A percentile compares a stretch with the other conserved stretches of the same genome.
phyloP scores from a whole-genome alignment of 2,113 vertebrate species.

The Myotis davidii region DNA sequence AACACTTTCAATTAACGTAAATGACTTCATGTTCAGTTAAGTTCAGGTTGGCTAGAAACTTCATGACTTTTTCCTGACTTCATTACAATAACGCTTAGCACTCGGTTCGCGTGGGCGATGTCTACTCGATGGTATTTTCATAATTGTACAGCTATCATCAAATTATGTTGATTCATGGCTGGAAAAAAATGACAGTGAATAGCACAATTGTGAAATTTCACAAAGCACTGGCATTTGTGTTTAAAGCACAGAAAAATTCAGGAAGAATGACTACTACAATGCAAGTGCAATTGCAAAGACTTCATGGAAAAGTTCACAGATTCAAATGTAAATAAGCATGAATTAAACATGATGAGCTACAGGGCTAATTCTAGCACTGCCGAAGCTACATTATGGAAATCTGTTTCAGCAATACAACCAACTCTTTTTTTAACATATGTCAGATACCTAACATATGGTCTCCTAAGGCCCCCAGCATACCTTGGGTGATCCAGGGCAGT shows the following conservation, averaged over 20 bases:
- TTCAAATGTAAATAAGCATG: constrained; percentile 79
- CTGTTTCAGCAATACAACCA: constrained; percentile 80
- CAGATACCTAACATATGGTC: constrained; percentile 82
- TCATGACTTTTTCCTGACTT: constrained; percentile 73
- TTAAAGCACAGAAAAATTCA: constrained; percentile 60
- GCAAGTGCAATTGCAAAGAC: constrained; percentile 50
- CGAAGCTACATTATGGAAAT: constrained; percentile 81
- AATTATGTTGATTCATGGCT: constrained; percentile 74
- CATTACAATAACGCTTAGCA: constrained; percentile 74
- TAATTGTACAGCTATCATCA: constrained; percentile 67
- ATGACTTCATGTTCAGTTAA: constrained; percentile 71
- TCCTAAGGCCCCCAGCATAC: constrained; percentile 81
- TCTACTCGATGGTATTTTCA: constrained; percentile 70
- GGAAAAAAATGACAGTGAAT: constrained; percentile 67
- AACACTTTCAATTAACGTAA: constrained; percentile 77
- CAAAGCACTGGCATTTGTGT: constrained; percentile 68
- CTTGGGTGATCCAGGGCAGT: constrained; percentile 83
- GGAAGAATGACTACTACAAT: constrained; percentile 16
- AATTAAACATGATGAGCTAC: constrained; percentile 82
- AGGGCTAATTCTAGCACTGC: constrained; percentile 79
- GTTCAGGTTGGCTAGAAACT: constrained; percentile 65
- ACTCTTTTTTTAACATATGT: constrained; percentile 84
- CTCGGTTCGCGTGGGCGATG: constrained; percentile 42
- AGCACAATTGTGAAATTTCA: constrained; percentile 67
- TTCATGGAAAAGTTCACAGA: constrained; percentile 74